Base-by-base conservation (phyloP, 2,888 invertebrate genomes). In the Cerastoderma edule region DNA sequence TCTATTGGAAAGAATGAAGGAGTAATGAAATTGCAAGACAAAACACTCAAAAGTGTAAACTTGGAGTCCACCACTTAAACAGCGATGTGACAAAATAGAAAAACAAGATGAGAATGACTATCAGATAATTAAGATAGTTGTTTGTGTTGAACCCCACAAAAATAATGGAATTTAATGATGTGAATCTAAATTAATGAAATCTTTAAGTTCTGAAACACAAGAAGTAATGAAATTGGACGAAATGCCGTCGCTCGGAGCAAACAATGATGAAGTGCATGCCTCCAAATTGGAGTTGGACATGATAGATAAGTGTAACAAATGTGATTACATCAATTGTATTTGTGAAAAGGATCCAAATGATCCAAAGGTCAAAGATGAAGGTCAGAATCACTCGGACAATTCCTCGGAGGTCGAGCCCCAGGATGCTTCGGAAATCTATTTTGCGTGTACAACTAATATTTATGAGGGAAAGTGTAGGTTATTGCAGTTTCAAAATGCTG, bases 241-340 rank as follows among this genome's bases (percentile, higher is more conserved):
- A 24, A 60, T 60, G 65, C 65, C 46, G 16, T 65, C 48, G 24
- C 39, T 39, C 1, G 63, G 35, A 24, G 39, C 22, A 22, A 65
- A 22, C 28, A 65, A 28, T 30, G 46, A 46, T 22, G 60, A 39
- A 8, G 60, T 22, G 39, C 22, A 1, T 24, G 5, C 39, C 6
- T 60, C 60, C 16, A 46, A 30, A 19, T 27, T 64, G 75, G 75
- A 72, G 2, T 30, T 75, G 6, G 69, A 60, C 3, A 50, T 72
- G 69, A 54, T 75, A 19, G 69, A 56, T 2, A 35, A 54, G 13
- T 75, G 79, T 67, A 60, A 67, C 32, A 24, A 60, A 22, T 79
- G 79, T 66, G 79, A 79, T 32, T 79, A 79, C 56, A 72, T 79
- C n/a, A 79, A 79, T 60, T 80, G 79, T 75, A 80, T 80, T n/a